Evolutionary conservation across 30 jellyfish, hydroid and myxozoan species (phyloP), one percentile per base, ranked within the genome.

Genomic region (Cassiopea andromeda): DNA sequence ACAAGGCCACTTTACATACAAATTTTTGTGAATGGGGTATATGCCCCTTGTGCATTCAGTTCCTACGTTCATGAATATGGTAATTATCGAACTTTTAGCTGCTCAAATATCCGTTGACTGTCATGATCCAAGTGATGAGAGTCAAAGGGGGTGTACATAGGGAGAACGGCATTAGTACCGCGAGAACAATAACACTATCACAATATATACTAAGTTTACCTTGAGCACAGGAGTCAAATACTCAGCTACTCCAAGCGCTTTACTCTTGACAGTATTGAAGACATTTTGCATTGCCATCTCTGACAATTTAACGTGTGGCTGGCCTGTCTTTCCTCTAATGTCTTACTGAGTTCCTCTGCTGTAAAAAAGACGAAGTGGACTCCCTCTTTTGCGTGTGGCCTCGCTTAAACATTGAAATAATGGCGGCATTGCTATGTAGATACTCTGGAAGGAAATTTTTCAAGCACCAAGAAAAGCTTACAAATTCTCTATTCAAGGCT

Each of bases 171-270:
- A 27, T 27, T 27, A 27, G 38, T 27, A 27, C 38, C 38, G 38
- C 38, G 38, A 27, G 38, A 27, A 27, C 38, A 27, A 27, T 27
- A 27, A 27, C 38, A 27, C 38, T 27, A 27, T 27, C 38, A 27
- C 38, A 27, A 27, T 27, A 27, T 27, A 27, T 27, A 64, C 6
- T 9, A 9, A 48, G 38, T 27, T 27, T 78, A 96, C 99, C 98
- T 96, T 96, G 76, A 96, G 75, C 45, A 96, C 96, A 17, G 99
- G 99, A 10, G 99, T 96, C 66, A 96, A 66, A 66, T 89, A 90
- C 78, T 96, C 99, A 14, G 99, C 99, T 58, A 96, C 98, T 43
- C 99, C 99, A 82, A 96, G 92, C 4, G 99, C 99, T 81, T 96
- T 96, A 77, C 99, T 96, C 80, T 96, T 96, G 48, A 96, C 99